A percentile compares a stretch with the other conserved stretches of the same genome.
phyloP scores from a whole-genome alignment of 1,140 invertebrate genomes.

The Elysia chlorotica region DNA sequence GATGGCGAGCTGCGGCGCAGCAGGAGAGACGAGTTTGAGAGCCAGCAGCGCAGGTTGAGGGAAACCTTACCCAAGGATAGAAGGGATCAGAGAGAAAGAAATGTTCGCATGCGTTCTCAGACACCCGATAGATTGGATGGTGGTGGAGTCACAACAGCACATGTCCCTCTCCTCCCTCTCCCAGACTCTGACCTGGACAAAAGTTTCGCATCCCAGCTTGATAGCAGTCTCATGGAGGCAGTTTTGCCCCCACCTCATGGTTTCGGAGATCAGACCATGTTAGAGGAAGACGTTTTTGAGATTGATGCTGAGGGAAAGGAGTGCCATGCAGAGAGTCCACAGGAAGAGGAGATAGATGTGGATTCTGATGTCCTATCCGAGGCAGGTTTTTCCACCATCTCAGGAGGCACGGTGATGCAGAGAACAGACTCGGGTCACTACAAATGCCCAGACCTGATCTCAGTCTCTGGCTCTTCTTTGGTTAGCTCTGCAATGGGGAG shows the following conservation, averaged over 20 bases:
- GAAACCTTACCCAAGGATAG: no score
- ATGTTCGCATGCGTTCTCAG: no score
- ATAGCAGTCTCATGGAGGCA: slow-evolving; percentile 20
- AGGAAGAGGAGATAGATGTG: slow-evolving; percentile 2
- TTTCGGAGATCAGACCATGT: slow-evolving; percentile 23
- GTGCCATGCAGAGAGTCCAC: background rate
- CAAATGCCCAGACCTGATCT: background rate
- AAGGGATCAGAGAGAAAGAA: no score
- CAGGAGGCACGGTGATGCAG: slow-evolving; percentile 32
- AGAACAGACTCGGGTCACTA: slow-evolving; percentile 4
- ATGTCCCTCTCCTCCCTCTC: no score
- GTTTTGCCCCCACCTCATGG: slow-evolving; percentile 27
- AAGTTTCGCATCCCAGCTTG: background rate
- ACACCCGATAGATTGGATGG: no score
- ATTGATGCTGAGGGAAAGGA: background rate
- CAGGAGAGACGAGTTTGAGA: background rate
- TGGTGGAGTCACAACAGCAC: no score
- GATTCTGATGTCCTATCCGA: slow-evolving; percentile 36
- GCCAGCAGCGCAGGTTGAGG: no score
- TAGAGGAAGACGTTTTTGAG: background rate
- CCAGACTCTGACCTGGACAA: background rate
- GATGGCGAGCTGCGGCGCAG: background rate
- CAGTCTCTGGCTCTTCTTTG: slow-evolving; percentile 1
- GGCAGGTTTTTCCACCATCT: slow-evolving; percentile 40
- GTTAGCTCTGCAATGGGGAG: background rate